Evolutionary conservation across 1,140 invertebrate genomes (phyloP), one percentile per base, ranked within the genome.

Genomic region (Micrasema longulum): DNA sequence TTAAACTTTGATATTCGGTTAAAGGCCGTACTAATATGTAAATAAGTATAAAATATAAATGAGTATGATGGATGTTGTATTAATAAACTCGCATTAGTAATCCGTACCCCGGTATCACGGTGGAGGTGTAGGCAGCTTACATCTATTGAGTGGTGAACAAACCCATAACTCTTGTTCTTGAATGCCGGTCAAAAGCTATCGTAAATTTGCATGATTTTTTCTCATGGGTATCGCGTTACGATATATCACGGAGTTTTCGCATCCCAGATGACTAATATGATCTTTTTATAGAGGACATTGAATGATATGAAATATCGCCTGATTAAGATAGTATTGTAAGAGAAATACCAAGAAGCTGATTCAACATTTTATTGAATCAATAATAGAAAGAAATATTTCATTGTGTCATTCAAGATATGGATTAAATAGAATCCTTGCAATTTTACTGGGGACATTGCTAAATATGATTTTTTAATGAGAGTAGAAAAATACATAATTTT

Each of bases 151-250:
- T 38, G 47, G 45, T 36, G 45, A 66, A 66, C 7, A 66, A 66
- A 66, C 45, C 63, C 47, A 66, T 66, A 50, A 66, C 23, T 66
- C 63, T 50, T 50, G 26, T 18, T 14, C 2, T 12, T 31, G 63
- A 48, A 36, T 48, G 52, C 63, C 43, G 31, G 45, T 66, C 63
- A 52, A 48, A 66, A 66, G 55, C 55, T 60, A 60, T 60, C 55
- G 55, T 60, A 38, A 66, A 66, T 66, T 66, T 66, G 63, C 63
- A 66, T 50, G 23, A 50, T 66, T 50, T 66, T 60, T 66, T 66
- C 63, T 52, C 63, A 66, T 36, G 63, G 52, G 36, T 50, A 66
- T 66, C 18, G 52, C 38, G 48, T 66, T 66, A 38, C 63, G 36
- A 60, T 60, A 60, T 60, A 60, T 60, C 55, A 60, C 55, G 26